Evolutionary conservation across 2,797 vertebrate genomes (phyloP).

Genomic region (Parambassis ranga): DNA sequence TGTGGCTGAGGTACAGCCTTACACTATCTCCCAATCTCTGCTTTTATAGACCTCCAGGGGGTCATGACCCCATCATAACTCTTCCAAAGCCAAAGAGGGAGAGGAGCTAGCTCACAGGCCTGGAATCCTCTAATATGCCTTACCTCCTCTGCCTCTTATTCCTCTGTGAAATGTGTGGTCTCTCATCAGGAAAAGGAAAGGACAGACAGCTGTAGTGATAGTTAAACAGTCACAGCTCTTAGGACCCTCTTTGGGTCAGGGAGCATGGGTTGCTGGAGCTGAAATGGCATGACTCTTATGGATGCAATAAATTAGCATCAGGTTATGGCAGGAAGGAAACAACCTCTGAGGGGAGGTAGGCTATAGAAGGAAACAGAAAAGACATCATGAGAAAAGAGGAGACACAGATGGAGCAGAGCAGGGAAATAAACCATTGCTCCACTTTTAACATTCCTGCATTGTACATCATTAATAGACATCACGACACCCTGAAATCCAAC

Average conservation of each 20-base stretch:
- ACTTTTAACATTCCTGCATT: conserved; percentile 29
- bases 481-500: conserved; percentile 43
- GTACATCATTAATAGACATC: conserved; percentile 59
- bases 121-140: conserved; percentile 63
- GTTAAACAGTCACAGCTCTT: conserved; percentile 62
- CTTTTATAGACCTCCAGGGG: conserved; percentile 75
- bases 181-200: conserved; percentile 21
- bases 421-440: conserved; percentile 52
- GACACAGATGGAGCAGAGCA: background rate
- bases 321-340: conserved; percentile 7
- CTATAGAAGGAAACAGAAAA: background rate
- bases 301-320: conserved; percentile 26
- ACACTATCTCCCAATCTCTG: conserved; percentile 57
- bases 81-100: conserved; percentile 49
- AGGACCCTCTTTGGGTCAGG: conserved; percentile 55
- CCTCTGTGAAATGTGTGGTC: conserved; percentile 60
- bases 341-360: background rate
- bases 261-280: conserved; percentile 23
- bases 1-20: conserved; percentile 45
- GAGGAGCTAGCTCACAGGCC: conserved; percentile 63
- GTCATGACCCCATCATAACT: conserved; percentile 71
- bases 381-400: background rate
- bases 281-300: conserved; percentile 16
- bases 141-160: conserved; percentile 20
- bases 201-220: conserved; percentile 34